Evolutionary conservation across 2,888 invertebrate species (phyloP).

Genomic region (Heliconius ethilla): DNA sequence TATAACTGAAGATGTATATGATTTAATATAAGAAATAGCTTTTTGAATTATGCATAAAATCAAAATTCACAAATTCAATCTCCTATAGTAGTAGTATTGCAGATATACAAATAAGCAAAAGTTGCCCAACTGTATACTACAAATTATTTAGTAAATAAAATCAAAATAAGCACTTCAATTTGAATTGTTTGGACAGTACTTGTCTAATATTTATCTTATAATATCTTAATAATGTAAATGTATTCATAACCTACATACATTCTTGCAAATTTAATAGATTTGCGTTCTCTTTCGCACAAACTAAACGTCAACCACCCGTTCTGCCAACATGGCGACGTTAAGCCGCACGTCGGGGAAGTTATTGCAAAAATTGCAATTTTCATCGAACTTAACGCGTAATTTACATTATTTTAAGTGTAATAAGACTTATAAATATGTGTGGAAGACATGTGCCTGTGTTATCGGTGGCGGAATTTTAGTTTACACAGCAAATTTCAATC

Average conservation of each 20-base stretch:
- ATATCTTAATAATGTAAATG: neutral
- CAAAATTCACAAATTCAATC: neutral
- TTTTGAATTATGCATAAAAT: neutral
- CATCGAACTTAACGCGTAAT: slow-evolving; percentile 63
- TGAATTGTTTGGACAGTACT: too few relatives aligned
- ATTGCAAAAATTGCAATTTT: slow-evolving; percentile 68
- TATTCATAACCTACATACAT: neutral
- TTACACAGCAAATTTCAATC: slow-evolving; percentile 64
- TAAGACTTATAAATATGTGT: slow-evolving; percentile 60
- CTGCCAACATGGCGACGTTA: slow-evolving; percentile 79
- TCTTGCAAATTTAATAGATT: slow-evolving; percentile 38
- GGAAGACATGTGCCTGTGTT: slow-evolving; percentile 72
- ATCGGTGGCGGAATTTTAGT: slow-evolving; percentile 69
- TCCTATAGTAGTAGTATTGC: neutral
- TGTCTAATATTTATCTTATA: neutral
- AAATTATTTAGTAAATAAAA: neutral
- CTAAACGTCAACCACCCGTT: slow-evolving; percentile 65
- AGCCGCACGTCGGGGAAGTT: slow-evolving; percentile 73
- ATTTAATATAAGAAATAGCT: neutral
- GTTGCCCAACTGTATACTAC: neutral
- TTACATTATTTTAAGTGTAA: slow-evolving; percentile 62
- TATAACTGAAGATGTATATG: neutral
- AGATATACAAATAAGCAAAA: neutral
- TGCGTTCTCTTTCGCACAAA: slow-evolving; percentile 54
- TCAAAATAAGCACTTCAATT: too few relatives aligned